phyloP scores from a whole-genome alignment of 2,888 invertebrate species.

The Eristalinus aeneus region DNA sequence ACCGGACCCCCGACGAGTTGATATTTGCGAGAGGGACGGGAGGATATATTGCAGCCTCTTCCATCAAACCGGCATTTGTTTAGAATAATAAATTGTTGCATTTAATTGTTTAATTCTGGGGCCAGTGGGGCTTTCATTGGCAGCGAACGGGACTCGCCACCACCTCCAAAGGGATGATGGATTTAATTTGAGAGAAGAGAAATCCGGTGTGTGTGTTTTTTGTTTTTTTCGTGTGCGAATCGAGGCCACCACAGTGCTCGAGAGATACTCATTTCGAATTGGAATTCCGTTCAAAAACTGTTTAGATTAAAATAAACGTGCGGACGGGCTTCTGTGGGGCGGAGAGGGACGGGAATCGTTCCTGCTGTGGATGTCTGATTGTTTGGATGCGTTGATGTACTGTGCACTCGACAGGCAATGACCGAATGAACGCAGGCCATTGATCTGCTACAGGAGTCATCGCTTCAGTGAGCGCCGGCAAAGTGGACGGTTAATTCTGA shows the following conservation, averaged over 20 bases:
- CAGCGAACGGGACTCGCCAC: neutral
- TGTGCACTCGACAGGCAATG: neutral
- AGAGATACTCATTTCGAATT: conserved; percentile 7
- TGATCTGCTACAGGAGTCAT: too few species aligned
- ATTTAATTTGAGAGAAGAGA: neutral
- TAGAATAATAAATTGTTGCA: conserved; percentile 69
- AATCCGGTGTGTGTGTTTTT: neutral
- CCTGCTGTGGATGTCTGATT: neutral
- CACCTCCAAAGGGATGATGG: neutral
- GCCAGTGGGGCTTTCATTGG: neutral
- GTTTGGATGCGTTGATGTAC: neutral
- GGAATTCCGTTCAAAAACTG: conserved; percentile 9
- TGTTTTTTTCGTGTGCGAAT: neutral
- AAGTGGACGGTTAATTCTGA: neutral
- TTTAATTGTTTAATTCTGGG: conserved; percentile 66
- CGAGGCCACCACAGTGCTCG: neutral
- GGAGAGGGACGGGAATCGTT: neutral
- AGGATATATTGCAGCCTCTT: neutral
- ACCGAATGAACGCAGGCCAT: neutral
- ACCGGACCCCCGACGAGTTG: conserved; percentile 12
- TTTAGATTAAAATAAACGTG: conserved; percentile 13
- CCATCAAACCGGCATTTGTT: conserved; percentile 39
- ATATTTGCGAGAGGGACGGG: neutral
- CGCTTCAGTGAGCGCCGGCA: too few species aligned
- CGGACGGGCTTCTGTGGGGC: neutral